Evolutionary conservation across 1,140 invertebrate species (phyloP).

Genomic region (Carposina sasakii): DNA sequence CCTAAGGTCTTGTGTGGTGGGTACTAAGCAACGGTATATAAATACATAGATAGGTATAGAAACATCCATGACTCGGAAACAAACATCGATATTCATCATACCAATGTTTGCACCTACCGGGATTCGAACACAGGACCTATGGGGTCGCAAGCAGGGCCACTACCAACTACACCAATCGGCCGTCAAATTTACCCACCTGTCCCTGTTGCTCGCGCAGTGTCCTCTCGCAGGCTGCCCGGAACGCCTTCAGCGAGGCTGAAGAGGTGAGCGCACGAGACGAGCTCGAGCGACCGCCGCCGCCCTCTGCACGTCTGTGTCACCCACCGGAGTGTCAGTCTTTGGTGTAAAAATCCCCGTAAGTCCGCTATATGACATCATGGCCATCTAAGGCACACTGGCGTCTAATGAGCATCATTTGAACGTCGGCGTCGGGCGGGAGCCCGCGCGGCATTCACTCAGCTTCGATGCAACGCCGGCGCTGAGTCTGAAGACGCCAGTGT

Average conservation of each 20-base stretch:
- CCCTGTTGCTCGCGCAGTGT: constrained; percentile 47
- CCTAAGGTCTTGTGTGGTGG: neutral
- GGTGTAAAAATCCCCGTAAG: no score
- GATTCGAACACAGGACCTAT: neutral
- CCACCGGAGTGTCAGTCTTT: no score
- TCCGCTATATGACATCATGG: no score
- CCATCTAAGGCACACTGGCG: no score
- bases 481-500: no score
- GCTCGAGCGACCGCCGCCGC: constrained; percentile 2
- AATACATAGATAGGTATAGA: neutral
- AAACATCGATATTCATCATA: neutral
- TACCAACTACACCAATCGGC: no score
- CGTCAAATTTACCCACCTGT: no score
- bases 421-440: neutral
- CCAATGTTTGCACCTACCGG: neutral
- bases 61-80: neutral
- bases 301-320: constrained; percentile 1
- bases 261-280: constrained; percentile 12
- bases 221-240: constrained; percentile 40
- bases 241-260: constrained; percentile 31
- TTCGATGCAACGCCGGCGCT: neutral
- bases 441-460: neutral
- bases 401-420: no score
- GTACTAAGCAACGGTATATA: neutral
- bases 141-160: no score